Evolutionary conservation across 2,888 invertebrate species (phyloP).

Genomic region (Leptinotarsa peninsularis): DNA sequence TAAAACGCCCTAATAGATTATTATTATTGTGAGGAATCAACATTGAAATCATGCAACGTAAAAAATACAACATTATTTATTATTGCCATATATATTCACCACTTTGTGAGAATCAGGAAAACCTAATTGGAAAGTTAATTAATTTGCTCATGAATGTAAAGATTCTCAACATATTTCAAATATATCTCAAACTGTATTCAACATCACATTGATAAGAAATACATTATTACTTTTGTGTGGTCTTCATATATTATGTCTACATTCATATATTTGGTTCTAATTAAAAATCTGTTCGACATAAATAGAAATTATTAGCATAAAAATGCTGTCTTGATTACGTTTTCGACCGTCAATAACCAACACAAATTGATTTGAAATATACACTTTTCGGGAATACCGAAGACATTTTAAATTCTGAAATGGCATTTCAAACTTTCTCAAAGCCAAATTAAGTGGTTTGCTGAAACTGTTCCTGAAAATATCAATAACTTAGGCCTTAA

Average conservation of each 20-base stretch:
- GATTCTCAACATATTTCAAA: too few relatives aligned
- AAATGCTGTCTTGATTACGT: constrained; percentile 3
- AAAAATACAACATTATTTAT: too few relatives aligned
- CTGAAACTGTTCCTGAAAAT: neutral
- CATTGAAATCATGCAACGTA: too few relatives aligned
- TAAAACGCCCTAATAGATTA: too few relatives aligned
- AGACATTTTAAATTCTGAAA: neutral
- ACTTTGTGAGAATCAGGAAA: too few relatives aligned
- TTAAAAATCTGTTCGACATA: neutral
- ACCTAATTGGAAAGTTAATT: too few relatives aligned
- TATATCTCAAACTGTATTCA: too few relatives aligned
- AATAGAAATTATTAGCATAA: neutral
- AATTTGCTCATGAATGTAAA: too few relatives aligned
- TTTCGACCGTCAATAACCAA: neutral
- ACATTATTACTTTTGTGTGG: neutral
- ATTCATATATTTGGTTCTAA: neutral
- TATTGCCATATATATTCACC: too few relatives aligned
- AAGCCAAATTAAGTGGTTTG: neutral
- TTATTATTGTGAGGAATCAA: too few relatives aligned
- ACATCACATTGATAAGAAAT: neutral
- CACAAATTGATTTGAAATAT: constrained; percentile 2
- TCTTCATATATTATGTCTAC: neutral
- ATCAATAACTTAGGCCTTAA: constrained; percentile 17
- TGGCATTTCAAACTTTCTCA: neutral
- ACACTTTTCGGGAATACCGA: neutral